Conservation (phyloP, 2,888 invertebrate species). For the Protophormia terraenovae region DNA sequence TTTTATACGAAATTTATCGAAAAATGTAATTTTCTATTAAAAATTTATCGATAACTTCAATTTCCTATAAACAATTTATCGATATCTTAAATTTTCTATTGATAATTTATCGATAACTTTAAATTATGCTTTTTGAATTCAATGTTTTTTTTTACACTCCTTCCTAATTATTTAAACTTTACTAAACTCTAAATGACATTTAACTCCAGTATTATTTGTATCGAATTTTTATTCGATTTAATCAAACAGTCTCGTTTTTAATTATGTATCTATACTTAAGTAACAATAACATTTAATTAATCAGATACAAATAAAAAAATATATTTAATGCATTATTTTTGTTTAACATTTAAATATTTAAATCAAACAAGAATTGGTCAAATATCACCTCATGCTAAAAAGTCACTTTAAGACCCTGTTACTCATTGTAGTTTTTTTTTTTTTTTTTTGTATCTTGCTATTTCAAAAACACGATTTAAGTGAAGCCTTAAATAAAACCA, state of each 20-base stretch:
- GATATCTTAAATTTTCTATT: background rate
- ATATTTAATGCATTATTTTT: background rate
- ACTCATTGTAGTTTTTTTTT: background rate
- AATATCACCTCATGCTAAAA: background rate
- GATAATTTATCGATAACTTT: background rate
- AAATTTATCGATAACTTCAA: background rate
- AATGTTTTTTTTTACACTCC: too few relatives aligned
- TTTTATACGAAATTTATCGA: background rate
- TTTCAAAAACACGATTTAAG: background rate
- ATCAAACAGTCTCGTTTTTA: background rate
- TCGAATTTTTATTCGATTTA: background rate
- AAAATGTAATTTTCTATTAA: background rate
- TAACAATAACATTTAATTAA: background rate
- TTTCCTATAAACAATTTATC: background rate
- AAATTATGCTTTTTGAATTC: background rate
- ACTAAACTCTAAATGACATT: background rate
- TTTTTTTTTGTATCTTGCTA: background rate
- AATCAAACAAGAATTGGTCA: background rate
- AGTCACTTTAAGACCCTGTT: background rate
- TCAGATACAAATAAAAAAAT: background rate
- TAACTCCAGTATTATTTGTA: background rate
- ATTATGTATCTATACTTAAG: background rate
- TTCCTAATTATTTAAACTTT: background rate
- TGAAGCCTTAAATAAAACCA: conserved; percentile 42
- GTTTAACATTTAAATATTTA: background rate